Base-by-base conservation (phyloP, 2,888 invertebrate species). In the Rhimphoctona megacephalus region DNA sequence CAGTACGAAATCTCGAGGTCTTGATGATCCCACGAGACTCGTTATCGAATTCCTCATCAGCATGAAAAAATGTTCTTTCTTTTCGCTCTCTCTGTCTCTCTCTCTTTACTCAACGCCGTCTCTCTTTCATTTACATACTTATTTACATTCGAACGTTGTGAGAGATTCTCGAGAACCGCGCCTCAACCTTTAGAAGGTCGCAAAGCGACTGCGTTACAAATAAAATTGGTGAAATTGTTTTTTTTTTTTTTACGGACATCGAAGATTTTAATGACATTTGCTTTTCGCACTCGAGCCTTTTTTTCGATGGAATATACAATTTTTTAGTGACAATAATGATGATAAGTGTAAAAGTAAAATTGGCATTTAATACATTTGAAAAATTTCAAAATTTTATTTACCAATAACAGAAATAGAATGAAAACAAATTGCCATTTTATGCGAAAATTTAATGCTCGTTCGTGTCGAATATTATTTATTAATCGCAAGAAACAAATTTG, bases 21-120 rank as follows among this genome's bases (percentile, higher is more conserved):
- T 80, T 61, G 83, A 78, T 78, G 46, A 66, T 83, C 83, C 73
- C 83, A 83, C 83, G 78, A 69, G 61, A 3, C 49, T 69, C 79
- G 54, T 57, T 69, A 69, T 79, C 73, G 25, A 49, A 39, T 14
- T 17, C 52, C 72, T 19, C 57, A 74, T 74, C 46, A 46, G 25
- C 43, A 61, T 25, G 57, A 80, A 73, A 69, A 69, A 67, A 36
- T 73, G 54, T 57, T 25, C 25, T 66, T 69, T 39, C 30, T 61
- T 61, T 17, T 30, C 61, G 57, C 30, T 54, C 30, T 25, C 14
- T 61, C 30, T 57, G 14, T 57, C 57, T 61, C 61, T 61, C 61
- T 30, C 61, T 17, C 61, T 57, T 30, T 17, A 17, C 30, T 30
- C 30, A 6, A 17, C 30, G 30, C 30, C 17, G 14, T 61, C 30